Percentiles rank a stretch among this genome's conserved stretches.
These are phyloP conservation scores for Lindbergichthys nudifrons DNA, from an alignment of 2,797 vertebrate genomes.

Conservation along the genomic window DNA sequence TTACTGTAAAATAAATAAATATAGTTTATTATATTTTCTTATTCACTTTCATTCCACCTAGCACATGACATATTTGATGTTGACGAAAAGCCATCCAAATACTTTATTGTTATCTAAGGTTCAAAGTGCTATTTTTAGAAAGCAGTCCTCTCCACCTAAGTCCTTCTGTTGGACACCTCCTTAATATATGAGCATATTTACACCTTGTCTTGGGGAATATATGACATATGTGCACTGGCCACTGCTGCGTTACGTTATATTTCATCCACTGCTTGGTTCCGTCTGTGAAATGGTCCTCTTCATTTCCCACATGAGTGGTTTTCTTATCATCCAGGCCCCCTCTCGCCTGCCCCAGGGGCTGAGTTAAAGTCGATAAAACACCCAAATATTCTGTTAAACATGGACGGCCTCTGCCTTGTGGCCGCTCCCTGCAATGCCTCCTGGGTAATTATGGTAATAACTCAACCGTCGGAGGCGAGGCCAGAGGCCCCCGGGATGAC, in stretches of 20 bases:
- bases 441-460: slow-evolving; percentile 86
- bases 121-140: slow-evolving; percentile 41
- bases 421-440: slow-evolving; percentile 76
- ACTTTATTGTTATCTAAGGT: slow-evolving; percentile 22
- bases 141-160: slow-evolving; percentile 33
- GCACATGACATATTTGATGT: slow-evolving; percentile 39
- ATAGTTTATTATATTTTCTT: not conserved
- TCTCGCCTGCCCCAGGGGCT: slow-evolving; percentile 65
- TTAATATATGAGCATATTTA: slow-evolving; percentile 81
- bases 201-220: slow-evolving; percentile 73
- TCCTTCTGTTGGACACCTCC: slow-evolving; percentile 45
- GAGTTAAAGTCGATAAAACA: slow-evolving; percentile 92
- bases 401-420: slow-evolving; percentile 73
- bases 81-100: slow-evolving; percentile 42
- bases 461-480: slow-evolving; percentile 81
- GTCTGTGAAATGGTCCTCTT: slow-evolving; percentile 85
- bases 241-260: slow-evolving; percentile 76
- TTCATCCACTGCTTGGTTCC: slow-evolving; percentile 79
- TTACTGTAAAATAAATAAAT: not conserved
- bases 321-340: slow-evolving; percentile 82
- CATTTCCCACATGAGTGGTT: slow-evolving; percentile 94
- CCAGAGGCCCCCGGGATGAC: slow-evolving; percentile 73
- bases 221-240: slow-evolving; percentile 74
- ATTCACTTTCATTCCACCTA: slow-evolving; percentile 8
- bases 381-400: slow-evolving; percentile 85